These are phyloP conservation scores for Cotesia glomerata DNA, from an alignment of 1,140 invertebrate genomes.

Conservation along the genomic window DNA sequence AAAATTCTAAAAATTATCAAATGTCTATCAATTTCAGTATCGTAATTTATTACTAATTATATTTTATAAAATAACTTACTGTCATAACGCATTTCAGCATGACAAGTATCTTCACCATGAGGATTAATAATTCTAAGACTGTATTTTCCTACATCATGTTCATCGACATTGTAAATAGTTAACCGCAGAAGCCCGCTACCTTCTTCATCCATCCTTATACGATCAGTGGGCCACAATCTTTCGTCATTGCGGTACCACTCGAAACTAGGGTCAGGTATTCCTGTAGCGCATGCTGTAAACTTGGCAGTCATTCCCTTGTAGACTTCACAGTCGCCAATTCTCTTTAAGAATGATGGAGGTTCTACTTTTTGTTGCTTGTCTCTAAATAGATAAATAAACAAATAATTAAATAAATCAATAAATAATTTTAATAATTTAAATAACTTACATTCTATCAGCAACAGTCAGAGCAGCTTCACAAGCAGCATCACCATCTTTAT, in stretches of 20 bases:
- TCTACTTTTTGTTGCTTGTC: constrained; percentile 78
- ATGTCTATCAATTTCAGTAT: too few relatives aligned
- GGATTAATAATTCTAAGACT: constrained; percentile 81
- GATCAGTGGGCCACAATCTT: constrained; percentile 79
- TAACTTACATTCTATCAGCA: constrained; percentile 81
- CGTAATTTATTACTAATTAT: too few relatives aligned
- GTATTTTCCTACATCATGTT: constrained; percentile 83
- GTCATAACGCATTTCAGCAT: constrained; percentile 81
- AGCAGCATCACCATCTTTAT: constrained; percentile 79
- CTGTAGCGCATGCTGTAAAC: constrained; percentile 87
- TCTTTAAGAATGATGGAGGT: constrained; percentile 86
- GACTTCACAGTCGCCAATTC: constrained; percentile 86
- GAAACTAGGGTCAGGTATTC: constrained; percentile 84
- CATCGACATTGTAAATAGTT: constrained; percentile 75
- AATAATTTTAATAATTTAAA: constrained; percentile 16
- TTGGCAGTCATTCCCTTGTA: constrained; percentile 88
- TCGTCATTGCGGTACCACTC: constrained; percentile 84
- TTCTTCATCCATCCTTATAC: constrained; percentile 83
- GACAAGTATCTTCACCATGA: constrained; percentile 83
- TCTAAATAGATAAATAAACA: constrained; percentile 52
- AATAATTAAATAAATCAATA: constrained; percentile 23
- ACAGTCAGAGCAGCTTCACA: constrained; percentile 78
- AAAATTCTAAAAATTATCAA: too few relatives aligned
- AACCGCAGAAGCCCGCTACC: constrained; percentile 80
- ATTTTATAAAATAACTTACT: constrained; percentile 65